Evolutionary conservation across 2,888 invertebrate genomes (phyloP), one percentile per base, ranked within the genome.

Genomic region (Xanthia icteritia): DNA sequence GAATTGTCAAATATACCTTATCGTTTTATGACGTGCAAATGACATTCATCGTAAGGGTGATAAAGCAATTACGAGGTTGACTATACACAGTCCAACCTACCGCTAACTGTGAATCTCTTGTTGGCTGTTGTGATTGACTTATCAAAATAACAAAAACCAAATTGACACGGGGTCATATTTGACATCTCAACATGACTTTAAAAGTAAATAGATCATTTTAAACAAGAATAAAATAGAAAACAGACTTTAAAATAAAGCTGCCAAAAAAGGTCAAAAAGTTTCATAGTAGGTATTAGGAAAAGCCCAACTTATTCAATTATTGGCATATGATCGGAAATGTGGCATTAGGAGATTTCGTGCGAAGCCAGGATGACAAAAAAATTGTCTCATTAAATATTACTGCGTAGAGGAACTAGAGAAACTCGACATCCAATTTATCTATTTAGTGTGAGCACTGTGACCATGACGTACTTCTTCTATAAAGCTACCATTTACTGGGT

Each of bases 371-470:
- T 66, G 31, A 48, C 11, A 61, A 17, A 54, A 61, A 70, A 56
- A 70, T 70, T 83, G 54, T 79, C 56, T 80, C 48, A 61, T 70
- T 83, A 48, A 54, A 65, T 78, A 69, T 79, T 79, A 31, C 48
- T 39, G 39, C 39, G 36, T n/a, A n/a, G n/a, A n/a, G n/a, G n/a
- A n/a, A n/a, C n/a, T 5, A 54, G 65, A 65, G 17, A 20, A 51
- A 65, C 23, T 48, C 5, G 36, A 51, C 2, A 66, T 51, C 0
- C 2, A 61, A 58, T 48, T 36, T n/a, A n/a, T n/a, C n/a, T n/a
- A n/a, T n/a, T n/a, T n/a, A n/a, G n/a, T n/a, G n/a, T n/a, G n/a
- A n/a, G n/a, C n/a, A n/a, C n/a, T n/a, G n/a, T n/a, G n/a, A n/a
- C n/a, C n/a, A n/a, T n/a, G n/a, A n/a, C n/a, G n/a, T n/a, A n/a